Percentiles rank a stretch among this genome's conserved stretches.
Evolutionary conservation across 1,140 invertebrate genomes (phyloP).

Genomic region (Zaprionus davidi): DNA sequence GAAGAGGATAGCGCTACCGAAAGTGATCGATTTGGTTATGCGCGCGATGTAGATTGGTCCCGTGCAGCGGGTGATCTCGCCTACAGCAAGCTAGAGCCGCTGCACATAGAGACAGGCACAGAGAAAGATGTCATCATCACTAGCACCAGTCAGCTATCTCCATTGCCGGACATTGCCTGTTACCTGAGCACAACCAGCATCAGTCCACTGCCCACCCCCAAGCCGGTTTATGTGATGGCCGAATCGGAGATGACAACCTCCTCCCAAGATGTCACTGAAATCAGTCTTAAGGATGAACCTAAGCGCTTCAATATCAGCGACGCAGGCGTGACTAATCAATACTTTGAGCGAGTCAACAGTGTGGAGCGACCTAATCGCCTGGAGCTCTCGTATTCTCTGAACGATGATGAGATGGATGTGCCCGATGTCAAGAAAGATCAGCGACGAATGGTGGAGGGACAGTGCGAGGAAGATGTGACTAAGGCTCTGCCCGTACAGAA

Average conservation of each 20-base stretch:
- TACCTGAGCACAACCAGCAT: constrained; percentile 58
- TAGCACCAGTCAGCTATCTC: constrained; percentile 61
- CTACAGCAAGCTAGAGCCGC: constrained; percentile 42
- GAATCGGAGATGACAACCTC: constrained; percentile 30
- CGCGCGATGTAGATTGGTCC: constrained; percentile 42
- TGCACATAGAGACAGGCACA: constrained; percentile 32
- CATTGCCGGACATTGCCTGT: constrained; percentile 59
- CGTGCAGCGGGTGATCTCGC: constrained; percentile 46
- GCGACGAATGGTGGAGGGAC: constrained; percentile 43
- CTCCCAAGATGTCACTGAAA: constrained; percentile 13
- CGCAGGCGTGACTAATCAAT: constrained; percentile 81
- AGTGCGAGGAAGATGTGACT: constrained; percentile 24
- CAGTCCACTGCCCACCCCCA: constrained; percentile 60
- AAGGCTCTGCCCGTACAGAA: constrained; percentile 1
- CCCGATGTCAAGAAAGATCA: constrained; percentile 27
- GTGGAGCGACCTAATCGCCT: constrained; percentile 73
- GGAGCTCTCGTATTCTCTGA: constrained; percentile 73
- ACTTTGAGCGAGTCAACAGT: constrained; percentile 82
- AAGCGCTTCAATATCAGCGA: constrained; percentile 64
- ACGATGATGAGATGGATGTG: constrained; percentile 62
- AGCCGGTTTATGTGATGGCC: constrained; percentile 26
- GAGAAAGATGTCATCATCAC: constrained; percentile 33
- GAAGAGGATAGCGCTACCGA: constrained; percentile 76
- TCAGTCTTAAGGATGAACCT: constrained; percentile 8
- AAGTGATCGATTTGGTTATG: constrained; percentile 55